A percentile compares a stretch with the other conserved stretches of the same genome.
Conservation (phyloP, 2,888 invertebrate species). For the Drosophila conformis region DNA sequence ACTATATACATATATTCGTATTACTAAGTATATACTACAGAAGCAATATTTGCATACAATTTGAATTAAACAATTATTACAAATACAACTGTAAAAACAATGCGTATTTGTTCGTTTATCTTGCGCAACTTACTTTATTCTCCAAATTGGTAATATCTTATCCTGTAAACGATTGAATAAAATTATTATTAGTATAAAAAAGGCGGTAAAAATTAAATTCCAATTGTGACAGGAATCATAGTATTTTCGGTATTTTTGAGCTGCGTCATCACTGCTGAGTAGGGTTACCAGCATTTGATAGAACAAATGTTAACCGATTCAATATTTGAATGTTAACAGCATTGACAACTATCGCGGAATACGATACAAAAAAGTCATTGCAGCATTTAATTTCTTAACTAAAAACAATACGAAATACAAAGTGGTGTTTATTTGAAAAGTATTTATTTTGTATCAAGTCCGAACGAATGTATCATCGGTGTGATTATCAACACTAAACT, state of each 20-base stretch:
- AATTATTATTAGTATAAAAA: not conserved
- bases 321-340: not conserved
- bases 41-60: slow-evolving; percentile 62
- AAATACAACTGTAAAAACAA: slow-evolving; percentile 26
- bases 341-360: not conserved
- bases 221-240: not conserved
- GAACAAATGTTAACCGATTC: slow-evolving; percentile 1
- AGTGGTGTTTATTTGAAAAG: not conserved
- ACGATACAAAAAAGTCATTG: not conserved
- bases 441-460: not conserved
- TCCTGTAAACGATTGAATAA: slow-evolving; percentile 7
- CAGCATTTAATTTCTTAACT: not conserved
- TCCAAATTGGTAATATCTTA: slow-evolving; percentile 15
- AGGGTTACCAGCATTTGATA: not conserved
- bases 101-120: slow-evolving; percentile 3
- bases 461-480: not conserved
- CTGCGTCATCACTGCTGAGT: not conserved
- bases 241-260: slow-evolving; percentile 13
- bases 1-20: slow-evolving; percentile 35
- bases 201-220: slow-evolving; percentile 2
- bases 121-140: slow-evolving; percentile 2
- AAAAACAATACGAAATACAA: not conserved
- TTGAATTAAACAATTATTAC: slow-evolving; percentile 49
- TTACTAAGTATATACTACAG: slow-evolving; percentile 44
- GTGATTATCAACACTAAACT: slow-evolving; percentile 18